phyloP scores from a whole-genome alignment of 1,140 invertebrate species.

The Physella acuta region DNA sequence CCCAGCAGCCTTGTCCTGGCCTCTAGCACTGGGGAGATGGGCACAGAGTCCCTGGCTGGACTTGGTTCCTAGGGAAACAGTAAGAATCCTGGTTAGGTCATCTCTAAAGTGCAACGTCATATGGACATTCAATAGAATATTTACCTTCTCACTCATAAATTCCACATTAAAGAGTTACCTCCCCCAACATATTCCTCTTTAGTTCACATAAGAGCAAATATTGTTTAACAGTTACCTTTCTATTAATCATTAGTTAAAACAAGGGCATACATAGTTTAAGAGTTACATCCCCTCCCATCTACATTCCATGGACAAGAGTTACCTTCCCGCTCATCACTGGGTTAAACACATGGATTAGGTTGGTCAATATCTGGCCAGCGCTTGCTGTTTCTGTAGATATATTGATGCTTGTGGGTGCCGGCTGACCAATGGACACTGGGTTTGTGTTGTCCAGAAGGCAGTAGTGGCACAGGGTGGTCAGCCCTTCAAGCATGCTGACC shows the following conservation, averaged over 20 bases:
- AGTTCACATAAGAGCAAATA: too few relatives aligned
- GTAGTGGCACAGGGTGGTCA: slow-evolving; percentile 83
- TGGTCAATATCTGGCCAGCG: slow-evolving; percentile 74
- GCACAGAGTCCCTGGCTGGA: slow-evolving; percentile 45
- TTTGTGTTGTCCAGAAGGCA: slow-evolving; percentile 76
- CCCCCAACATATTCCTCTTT: too few relatives aligned
- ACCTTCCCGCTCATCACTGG: slow-evolving; percentile 51
- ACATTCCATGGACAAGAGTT: slow-evolving; percentile 27
- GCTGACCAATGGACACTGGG: slow-evolving; percentile 62
- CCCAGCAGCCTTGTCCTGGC: slow-evolving; percentile 75
- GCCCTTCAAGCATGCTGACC: slow-evolving; percentile 76
- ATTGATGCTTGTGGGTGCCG: slow-evolving; percentile 43
- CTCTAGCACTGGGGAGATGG: slow-evolving; percentile 61
- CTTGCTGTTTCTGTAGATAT: slow-evolving; percentile 39
- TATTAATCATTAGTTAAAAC: background rate
- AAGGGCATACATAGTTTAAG: background rate
- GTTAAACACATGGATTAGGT: slow-evolving; percentile 74
- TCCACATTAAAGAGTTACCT: too few relatives aligned
- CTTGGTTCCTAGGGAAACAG: slow-evolving; percentile 58
- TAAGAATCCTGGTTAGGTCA: too few relatives aligned
- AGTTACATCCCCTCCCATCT: background rate
- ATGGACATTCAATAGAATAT: too few relatives aligned
- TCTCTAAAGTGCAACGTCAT: too few relatives aligned
- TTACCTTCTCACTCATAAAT: too few relatives aligned
- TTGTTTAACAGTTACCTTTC: too few relatives aligned